Conservation (phyloP, 2,797 vertebrate genomes). For the Sciurus vulgaris region DNA sequence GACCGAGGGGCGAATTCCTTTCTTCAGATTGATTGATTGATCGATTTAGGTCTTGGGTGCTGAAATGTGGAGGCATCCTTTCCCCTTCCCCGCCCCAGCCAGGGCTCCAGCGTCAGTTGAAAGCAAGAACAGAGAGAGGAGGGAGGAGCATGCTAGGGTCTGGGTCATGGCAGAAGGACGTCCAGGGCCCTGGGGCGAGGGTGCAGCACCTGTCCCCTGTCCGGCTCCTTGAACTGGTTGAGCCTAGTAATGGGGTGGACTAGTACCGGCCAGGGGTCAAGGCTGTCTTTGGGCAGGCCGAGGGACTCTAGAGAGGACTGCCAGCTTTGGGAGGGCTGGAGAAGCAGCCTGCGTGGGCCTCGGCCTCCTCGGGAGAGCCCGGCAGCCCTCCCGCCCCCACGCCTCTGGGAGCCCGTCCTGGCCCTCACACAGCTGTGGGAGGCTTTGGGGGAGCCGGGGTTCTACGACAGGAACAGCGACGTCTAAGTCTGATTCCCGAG, state of each 20-base stretch:
- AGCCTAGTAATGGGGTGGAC: not conserved
- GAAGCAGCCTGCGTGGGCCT: not conserved
- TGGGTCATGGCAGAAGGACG: not conserved
- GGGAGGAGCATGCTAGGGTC: not conserved
- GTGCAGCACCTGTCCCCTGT: not conserved
- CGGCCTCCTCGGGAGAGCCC: not conserved
- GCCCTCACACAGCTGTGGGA: not conserved
- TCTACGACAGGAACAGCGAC: not conserved
- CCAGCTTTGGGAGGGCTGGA: not conserved
- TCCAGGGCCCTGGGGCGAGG: not conserved
- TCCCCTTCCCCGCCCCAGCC: not conserved
- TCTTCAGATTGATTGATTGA: too few species aligned
- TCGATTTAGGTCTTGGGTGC: not conserved
- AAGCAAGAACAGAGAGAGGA: not conserved
- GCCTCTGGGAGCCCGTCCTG: not conserved
- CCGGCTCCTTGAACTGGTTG: not conserved
- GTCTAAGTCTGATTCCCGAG: not conserved
- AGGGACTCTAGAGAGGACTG: not conserved
- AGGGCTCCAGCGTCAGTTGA: not conserved
- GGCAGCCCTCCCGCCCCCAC: too few species aligned
- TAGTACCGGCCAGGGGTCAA: not conserved
- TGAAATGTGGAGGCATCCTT: not conserved
- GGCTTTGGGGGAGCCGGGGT: not conserved
- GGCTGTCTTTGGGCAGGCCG: not conserved
- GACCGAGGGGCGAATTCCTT: not conserved